A percentile compares a stretch with the other conserved stretches of the same genome.
These are phyloP conservation scores for Trichechus manatus DNA, from an alignment of 2,113 vertebrate species.

Conservation along the genomic window DNA sequence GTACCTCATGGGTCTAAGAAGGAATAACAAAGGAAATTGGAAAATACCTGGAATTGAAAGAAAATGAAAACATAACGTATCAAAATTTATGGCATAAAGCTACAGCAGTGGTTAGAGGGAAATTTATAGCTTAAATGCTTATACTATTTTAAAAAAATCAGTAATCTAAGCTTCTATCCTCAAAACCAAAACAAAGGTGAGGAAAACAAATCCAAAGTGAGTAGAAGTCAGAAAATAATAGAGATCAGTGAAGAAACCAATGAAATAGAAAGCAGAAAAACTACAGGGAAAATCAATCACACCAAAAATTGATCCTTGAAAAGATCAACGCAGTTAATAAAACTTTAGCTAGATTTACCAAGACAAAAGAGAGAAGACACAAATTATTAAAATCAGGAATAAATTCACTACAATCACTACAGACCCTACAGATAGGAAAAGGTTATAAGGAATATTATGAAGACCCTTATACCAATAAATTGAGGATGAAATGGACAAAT, in stretches of 20 bases:
- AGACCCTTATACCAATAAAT: not conserved
- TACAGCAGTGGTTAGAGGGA: not conserved
- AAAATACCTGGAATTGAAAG: constrained; percentile 6
- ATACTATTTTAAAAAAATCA: not conserved
- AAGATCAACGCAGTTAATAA: constrained; percentile 26
- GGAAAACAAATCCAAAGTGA: constrained; percentile 11
- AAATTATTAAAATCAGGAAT: not conserved
- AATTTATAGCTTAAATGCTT: not conserved
- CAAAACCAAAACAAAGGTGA: not conserved
- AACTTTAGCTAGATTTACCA: not conserved
- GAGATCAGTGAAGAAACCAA: not conserved
- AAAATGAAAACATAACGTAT: constrained; percentile 21
- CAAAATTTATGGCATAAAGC: not conserved
- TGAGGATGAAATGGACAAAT: not conserved
- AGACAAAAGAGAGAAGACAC: not conserved
- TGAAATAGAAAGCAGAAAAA: not conserved
- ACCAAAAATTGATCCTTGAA: not conserved
- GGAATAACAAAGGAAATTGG: constrained; percentile 22
- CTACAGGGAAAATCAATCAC: not conserved
- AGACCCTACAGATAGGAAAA: constrained; percentile 17
- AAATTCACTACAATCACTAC: not conserved
- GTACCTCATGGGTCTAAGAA: not conserved
- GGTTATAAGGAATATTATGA: not conserved
- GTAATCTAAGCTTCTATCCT: not conserved
- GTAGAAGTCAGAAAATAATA: not conserved